Evolutionary conservation across 1,140 invertebrate genomes (phyloP), one percentile per base, ranked within the genome.

Genomic region (Eumaeus atala): DNA sequence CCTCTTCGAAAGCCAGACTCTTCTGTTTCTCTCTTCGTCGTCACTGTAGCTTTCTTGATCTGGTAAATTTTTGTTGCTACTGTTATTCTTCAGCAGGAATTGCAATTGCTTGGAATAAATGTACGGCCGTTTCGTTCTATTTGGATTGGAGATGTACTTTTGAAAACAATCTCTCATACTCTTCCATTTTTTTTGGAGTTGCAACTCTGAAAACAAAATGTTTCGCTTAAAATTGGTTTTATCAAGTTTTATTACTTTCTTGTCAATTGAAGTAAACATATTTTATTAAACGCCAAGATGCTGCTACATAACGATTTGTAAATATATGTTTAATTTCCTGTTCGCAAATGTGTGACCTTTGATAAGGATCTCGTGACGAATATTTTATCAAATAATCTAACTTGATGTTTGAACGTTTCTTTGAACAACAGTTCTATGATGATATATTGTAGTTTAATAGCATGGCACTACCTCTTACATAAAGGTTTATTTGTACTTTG

Each of bases 171-270:
- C 84, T 28, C 79, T 59, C 6, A 84, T 77, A 48, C 84, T 77
- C 50, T 85, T 87, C 84, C 84, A 87, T 73, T 84, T 87, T 59
- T 81, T 84, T 54, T 84, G 80, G 8, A 87, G 61, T 62, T 87
- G 80, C 9, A 82, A 55, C 64, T 84, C 84, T 87, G 73, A 51
- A 78, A 83, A 33, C 64, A 65, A 61, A 38, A 58, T 55, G 42
- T 36, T 35, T 54, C 21, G 11, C n/a, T n/a, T n/a, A n/a, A 11
- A 18, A 21, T 10, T 21, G 21, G 6, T 44, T 16, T 18, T 10
- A 1, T 47, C n/a, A n/a, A n/a, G n/a, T n/a, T n/a, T n/a, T n/a
- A 16, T 47, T 9, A 47, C 8, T 16, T 8, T 44, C 12, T 47
- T 5, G 3, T 8, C 2, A 3, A 50, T 49, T 17, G 14, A 42